Percentiles rank a stretch among this genome's conserved stretches.
Conservation (phyloP, 2,888 invertebrate genomes). For the Malthinus flaveolus region DNA sequence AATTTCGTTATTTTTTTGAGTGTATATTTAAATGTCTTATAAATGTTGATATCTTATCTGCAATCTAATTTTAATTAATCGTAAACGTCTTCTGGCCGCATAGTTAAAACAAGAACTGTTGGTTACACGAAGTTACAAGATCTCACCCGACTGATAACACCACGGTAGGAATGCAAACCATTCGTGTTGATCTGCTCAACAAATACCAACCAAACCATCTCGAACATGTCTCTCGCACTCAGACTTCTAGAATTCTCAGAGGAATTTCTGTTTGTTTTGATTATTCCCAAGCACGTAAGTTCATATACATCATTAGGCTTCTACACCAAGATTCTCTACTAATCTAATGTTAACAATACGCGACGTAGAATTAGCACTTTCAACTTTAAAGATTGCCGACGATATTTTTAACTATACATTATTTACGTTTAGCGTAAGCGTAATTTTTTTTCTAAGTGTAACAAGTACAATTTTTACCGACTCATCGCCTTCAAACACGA, state of each 20-base stretch:
- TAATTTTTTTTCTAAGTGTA: too few relatives aligned
- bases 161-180: slow-evolving; percentile 47
- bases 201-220: slow-evolving; percentile 44
- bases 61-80: slow-evolving; percentile 52
- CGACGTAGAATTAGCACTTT: slow-evolving; percentile 19
- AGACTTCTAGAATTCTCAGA: slow-evolving; percentile 29
- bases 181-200: slow-evolving; percentile 46
- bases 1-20: slow-evolving; percentile 17
- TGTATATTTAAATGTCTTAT: slow-evolving; percentile 26
- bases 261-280: slow-evolving; percentile 32
- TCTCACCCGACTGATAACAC: slow-evolving; percentile 44
- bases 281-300: slow-evolving; percentile 26
- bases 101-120: slow-evolving; percentile 45
- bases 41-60: slow-evolving; percentile 44
- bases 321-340: slow-evolving; percentile 13
- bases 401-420: too few relatives aligned
- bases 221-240: slow-evolving; percentile 32
- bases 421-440: too few relatives aligned
- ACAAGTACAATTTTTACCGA: too few relatives aligned
- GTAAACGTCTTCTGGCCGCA: slow-evolving; percentile 47
- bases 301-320: slow-evolving; percentile 23
- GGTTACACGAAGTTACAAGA: slow-evolving; percentile 43
- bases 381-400: slow-evolving; percentile 2
- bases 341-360: slow-evolving; percentile 20
- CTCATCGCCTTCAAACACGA: too few relatives aligned